Percentiles rank a stretch among this genome's conserved stretches.
phyloP scores from a whole-genome alignment of 2,113 vertebrate species.

The Ameiurus melas region DNA sequence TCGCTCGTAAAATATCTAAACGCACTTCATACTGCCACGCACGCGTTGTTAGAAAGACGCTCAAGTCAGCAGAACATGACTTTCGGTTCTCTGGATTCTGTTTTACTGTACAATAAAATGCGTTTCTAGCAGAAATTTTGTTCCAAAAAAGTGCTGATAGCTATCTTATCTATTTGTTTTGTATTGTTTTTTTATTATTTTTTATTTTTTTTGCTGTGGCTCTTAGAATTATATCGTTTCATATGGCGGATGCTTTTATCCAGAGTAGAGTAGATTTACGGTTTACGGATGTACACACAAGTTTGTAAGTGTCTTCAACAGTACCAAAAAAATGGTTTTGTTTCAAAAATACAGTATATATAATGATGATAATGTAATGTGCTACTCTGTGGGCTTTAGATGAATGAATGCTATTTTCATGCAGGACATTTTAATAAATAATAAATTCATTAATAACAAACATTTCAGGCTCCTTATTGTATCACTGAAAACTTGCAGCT shows the following conservation, averaged over 20 bases:
- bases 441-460: background rate
- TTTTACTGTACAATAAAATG: background rate
- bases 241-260: background rate
- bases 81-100: background rate
- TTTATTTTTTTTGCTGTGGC: too few species aligned
- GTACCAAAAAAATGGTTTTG: background rate
- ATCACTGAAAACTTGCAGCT: background rate
- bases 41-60: background rate
- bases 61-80: background rate
- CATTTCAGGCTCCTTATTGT: background rate
- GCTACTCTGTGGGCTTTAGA: background rate
- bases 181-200: background rate
- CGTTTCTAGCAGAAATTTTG: background rate
- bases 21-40: background rate
- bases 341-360: background rate
- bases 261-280: background rate
- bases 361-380: background rate
- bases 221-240: background rate
- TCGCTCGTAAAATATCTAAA: slow-evolving; percentile 14
- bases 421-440: background rate
- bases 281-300: background rate
- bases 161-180: background rate
- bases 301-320: background rate
- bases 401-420: background rate
- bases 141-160: slow-evolving; percentile 10